phyloP scores from a whole-genome alignment of 2,888 invertebrate genomes.

The Stomorhina lunata region DNA sequence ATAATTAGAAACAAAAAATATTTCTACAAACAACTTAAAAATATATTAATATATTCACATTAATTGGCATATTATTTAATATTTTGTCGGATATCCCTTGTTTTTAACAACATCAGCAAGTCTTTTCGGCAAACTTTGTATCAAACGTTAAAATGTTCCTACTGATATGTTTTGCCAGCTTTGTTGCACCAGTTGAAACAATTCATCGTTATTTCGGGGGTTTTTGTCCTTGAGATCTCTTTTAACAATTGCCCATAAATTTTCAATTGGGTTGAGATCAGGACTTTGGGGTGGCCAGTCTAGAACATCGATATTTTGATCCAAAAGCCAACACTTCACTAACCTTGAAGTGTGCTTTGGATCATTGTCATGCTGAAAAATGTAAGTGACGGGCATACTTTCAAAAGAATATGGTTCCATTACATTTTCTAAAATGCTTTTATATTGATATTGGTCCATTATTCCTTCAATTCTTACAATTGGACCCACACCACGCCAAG shows the following conservation, averaged over 20 bases:
- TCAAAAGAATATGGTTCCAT: constrained; percentile 51
- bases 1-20: too few relatives aligned
- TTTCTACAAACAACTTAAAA: too few relatives aligned
- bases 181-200: constrained; percentile 16
- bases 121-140: constrained; percentile 9
- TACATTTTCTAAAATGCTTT: constrained; percentile 58
- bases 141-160: neutral
- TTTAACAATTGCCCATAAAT: constrained; percentile 48
- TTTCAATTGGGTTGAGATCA: constrained; percentile 63
- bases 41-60: too few relatives aligned
- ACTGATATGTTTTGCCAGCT: constrained; percentile 16
- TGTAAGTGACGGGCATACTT: constrained; percentile 24
- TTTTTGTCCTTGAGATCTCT: constrained; percentile 29
- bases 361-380: constrained; percentile 7
- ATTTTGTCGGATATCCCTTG: too few relatives aligned
- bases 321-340: too few relatives aligned
- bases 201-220: constrained; percentile 30
- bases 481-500: constrained; percentile 62
- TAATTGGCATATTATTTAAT: too few relatives aligned
- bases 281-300: constrained; percentile 58
- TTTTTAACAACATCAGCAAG: neutral
- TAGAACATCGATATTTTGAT: constrained; percentile 47
- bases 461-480: constrained; percentile 59
- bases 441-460: constrained; percentile 63
- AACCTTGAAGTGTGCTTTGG: constrained; percentile 48